Conservation (phyloP, 2,797 vertebrate species). For the Florisuga fusca region DNA sequence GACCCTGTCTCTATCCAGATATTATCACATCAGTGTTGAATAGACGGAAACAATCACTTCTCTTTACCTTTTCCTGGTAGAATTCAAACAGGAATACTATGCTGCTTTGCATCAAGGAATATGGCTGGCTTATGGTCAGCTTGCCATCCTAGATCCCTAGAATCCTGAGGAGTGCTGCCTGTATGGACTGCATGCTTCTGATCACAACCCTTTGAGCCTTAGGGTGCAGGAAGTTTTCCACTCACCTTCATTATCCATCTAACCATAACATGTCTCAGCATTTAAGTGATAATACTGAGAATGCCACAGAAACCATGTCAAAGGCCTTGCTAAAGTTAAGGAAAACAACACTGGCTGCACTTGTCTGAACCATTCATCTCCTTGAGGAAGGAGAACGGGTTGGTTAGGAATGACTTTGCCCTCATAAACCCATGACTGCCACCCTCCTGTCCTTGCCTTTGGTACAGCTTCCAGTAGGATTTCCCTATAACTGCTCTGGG, state of each 20-base stretch:
- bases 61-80: background rate
- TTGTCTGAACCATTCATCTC: background rate
- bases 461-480: background rate
- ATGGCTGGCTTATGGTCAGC: background rate
- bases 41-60: background rate
- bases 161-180: background rate
- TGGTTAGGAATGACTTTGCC: background rate
- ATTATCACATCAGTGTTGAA: background rate
- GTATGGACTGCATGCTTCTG: too few species aligned
- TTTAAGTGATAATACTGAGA: background rate
- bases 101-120: background rate
- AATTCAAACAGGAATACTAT: background rate
- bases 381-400: background rate
- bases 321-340: background rate
- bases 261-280: background rate
- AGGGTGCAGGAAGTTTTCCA: background rate
- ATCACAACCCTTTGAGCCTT: background rate
- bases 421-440: background rate
- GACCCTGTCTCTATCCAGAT: background rate
- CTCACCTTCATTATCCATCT: background rate
- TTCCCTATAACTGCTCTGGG: background rate
- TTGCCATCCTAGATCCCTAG: background rate
- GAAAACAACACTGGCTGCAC: background rate
- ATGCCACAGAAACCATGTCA: background rate
- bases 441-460: background rate